Evolutionary conservation across 92 coral and sea anemone genomes (phyloP), one percentile per base, ranked within the genome.

Genomic region (Umimayanthus chanpuru): DNA sequence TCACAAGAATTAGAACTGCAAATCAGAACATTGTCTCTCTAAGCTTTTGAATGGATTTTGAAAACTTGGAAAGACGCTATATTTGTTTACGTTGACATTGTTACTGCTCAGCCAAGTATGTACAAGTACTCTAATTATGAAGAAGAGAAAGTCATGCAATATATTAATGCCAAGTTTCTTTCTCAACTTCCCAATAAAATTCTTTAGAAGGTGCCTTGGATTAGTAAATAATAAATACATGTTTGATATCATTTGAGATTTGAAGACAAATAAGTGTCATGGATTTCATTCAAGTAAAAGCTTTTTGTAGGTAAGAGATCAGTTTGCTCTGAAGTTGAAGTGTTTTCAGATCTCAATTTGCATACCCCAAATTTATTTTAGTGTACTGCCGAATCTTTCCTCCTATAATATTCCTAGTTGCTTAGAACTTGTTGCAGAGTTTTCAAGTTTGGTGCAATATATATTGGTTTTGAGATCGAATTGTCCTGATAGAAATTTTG

Each of bases 81-180:
- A 11, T 75, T 75, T 75, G 79, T 75, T 75, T 75, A 75, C 1
- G 25, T 75, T 36, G 50, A 75, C 79, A 75, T 75, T 75, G 79
- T 75, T 40, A 39, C 26, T 36, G 79, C 79, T 75, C 47, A 39
- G 47, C 30, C 39, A 75, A 75, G 50, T 53, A 39, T 73, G 44
- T 36, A 73, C 21, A 36, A 39, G 25, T 38, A 75, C 49, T 38
- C 79, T n/a, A 30, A 30, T 32, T 73, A 73, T 40, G 40, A 16
- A 14, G 64, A 40, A 83, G 16, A 44, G 16, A 43, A 44, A 44
- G 78, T 83, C 87, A 83, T 83, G 87, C 87, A 68, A 83, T 83
- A 32, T 83, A 16, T 43, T 23, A 20, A 50, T 83, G 29, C 44
- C 7, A 15, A 41, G 30, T 25, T 83, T 43, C 14, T 25, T 81